phyloP scores from a whole-genome alignment of 2,888 invertebrate genomes.

The Chrysodeixis includens region DNA sequence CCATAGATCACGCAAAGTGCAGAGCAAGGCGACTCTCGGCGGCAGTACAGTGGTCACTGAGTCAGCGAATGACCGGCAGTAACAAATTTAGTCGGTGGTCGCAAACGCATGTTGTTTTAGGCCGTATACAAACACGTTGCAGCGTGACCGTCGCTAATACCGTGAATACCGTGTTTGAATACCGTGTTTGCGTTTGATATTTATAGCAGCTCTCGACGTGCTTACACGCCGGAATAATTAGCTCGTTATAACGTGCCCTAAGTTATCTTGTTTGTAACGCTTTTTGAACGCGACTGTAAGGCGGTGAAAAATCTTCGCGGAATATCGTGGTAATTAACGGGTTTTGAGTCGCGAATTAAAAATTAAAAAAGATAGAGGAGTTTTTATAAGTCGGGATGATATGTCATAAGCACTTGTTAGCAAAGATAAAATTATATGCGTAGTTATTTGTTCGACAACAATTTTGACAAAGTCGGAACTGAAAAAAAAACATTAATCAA shows the following conservation, averaged over 20 bases:
- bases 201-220: slow-evolving; percentile 82
- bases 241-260: slow-evolving; percentile 84
- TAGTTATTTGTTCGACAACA: too few relatives aligned
- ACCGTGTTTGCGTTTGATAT: slow-evolving; percentile 85
- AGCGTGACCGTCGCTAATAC: slow-evolving; percentile 87
- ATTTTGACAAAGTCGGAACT: too few relatives aligned
- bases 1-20: background rate
- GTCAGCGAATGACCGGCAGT: slow-evolving; percentile 84
- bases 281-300: slow-evolving; percentile 50
- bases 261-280: slow-evolving; percentile 62
- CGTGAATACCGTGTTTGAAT: slow-evolving; percentile 68
- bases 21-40: slow-evolving; percentile 49
- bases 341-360: background rate
- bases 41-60: slow-evolving; percentile 76
- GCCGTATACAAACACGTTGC: slow-evolving; percentile 84
- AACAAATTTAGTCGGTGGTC: slow-evolving; percentile 84
- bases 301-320: slow-evolving; percentile 18
- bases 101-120: slow-evolving; percentile 89
- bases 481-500: too few relatives aligned
- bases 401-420: too few relatives aligned
- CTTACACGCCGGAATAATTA: slow-evolving; percentile 85
- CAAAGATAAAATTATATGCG: too few relatives aligned
- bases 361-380: background rate
- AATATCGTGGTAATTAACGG: background rate
- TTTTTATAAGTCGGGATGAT: background rate